Conservation (phyloP, 2,797 vertebrate species). For the Prunella strophiata region DNA sequence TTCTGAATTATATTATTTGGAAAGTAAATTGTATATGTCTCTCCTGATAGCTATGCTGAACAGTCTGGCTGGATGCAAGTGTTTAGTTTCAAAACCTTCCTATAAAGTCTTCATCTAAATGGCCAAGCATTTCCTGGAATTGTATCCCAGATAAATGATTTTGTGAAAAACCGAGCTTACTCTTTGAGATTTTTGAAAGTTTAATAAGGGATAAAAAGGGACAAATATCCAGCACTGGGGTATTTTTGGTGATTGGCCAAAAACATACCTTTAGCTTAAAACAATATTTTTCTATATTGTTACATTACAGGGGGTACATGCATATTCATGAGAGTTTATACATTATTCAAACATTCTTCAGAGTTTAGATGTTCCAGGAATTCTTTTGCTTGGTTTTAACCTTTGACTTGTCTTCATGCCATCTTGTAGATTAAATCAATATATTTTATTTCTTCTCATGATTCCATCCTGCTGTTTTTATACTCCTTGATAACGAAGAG, state of each 20-base stretch:
- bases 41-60: neutral
- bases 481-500: no score
- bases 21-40: neutral
- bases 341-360: no score
- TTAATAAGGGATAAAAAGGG: neutral
- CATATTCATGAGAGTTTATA: no score
- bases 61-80: neutral
- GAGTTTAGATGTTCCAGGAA: no score
- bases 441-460: no score
- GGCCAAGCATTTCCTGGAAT: neutral
- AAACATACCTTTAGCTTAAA: neutral
- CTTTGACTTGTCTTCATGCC: no score
- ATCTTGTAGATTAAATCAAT: no score
- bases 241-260: neutral
- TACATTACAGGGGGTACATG: neutral
- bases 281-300: neutral
- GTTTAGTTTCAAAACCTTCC: neutral
- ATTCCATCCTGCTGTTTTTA: no score
- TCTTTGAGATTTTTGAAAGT: neutral
- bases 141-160: neutral
- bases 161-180: neutral
- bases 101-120: neutral
- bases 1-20: neutral
- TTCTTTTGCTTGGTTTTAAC: no score
- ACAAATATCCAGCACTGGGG: neutral